These are phyloP conservation scores for Bhutanitis thaidina DNA, from an alignment of 2,888 invertebrate species.

Conservation along the genomic window DNA sequence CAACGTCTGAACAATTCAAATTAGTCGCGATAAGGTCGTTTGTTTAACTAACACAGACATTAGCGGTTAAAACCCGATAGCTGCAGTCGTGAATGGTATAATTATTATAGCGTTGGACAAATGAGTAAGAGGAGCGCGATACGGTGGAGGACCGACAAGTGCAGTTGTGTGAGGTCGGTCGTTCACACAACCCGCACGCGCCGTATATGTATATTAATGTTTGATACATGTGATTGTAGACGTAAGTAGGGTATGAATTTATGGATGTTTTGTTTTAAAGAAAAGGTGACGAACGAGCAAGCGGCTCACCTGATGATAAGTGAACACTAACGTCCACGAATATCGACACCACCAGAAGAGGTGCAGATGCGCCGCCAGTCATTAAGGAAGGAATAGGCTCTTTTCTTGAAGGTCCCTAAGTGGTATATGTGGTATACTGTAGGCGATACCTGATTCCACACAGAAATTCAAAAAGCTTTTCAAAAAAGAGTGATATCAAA, in stretches of 20 bases:
- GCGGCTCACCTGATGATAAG: no score
- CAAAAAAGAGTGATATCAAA: no score
- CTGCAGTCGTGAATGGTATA: constrained; percentile 4
- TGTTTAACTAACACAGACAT: not conserved
- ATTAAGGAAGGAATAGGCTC: no score
- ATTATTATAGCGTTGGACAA: constrained; percentile 10
- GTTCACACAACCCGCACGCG: constrained; percentile 34
- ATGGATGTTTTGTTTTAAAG: no score
- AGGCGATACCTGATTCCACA: no score
- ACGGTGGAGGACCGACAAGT: constrained; percentile 23
- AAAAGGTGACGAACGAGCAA: no score
- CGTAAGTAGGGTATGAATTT: constrained; percentile 3
- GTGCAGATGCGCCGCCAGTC: no score
- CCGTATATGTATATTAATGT: constrained; percentile 19
- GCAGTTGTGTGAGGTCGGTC: constrained; percentile 40
- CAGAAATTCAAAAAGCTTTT: no score
- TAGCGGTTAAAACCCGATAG: not conserved
- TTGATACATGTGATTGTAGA: constrained; percentile 17
- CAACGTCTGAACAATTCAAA: not conserved
- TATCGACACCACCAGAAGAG: no score
- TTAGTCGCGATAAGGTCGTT: not conserved
- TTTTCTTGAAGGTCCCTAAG: no score
- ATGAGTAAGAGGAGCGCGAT: constrained; percentile 18
- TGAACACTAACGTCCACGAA: no score
- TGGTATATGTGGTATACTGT: no score